Evolutionary conservation across 2,888 invertebrate genomes (phyloP), one percentile per base, ranked within the genome.

Genomic region (Diarsia dahlii): DNA sequence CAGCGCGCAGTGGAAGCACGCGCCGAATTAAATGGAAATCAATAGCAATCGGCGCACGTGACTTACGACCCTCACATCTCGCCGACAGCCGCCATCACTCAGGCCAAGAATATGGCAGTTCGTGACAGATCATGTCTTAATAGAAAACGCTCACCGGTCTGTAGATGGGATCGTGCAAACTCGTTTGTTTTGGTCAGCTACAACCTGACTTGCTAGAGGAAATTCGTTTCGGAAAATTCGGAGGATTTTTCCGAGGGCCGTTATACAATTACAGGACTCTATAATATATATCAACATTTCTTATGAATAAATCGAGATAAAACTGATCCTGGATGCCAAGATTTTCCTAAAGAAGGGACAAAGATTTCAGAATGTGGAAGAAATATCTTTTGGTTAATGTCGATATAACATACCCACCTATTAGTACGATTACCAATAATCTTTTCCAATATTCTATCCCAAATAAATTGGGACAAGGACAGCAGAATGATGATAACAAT

Each of bases 21-120:
- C 94, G 93, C 94, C 93, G 93, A 93, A 95, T 95, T 96, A 96
- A 96, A 96, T 95, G 95, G 94, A 95, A 96, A 96, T 96, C 96
- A 95, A 96, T 96, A 95, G 93, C 90, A 91, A 93, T 92, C 89
- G 90, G 77, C 85, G 93, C 87, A 95, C 96, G 96, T 96, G 96
- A 95, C 94, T 92, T 89, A 87, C 89, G 92, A 90, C 92, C 92
- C 91, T 93, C 90, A 90, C 91, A 92, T 92, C 92, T 92, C 89
- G 88, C 92, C 92, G 91, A 89, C 92, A 76, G 81, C 81, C 74
- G 82, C 78, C 82, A 88, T 87, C 86, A 74, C 85, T 87, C 89
- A 85, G 74, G 71, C 73, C 86, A 82, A 82, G 83, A 78, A 85
- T 78, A 84, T 82, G 71, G 86, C 86, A 82, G 86, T 86, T 87